Percentiles rank a stretch among this genome's conserved stretches.
These are phyloP conservation scores for Antechinus stuartii DNA, from an alignment of 2,113 vertebrate species.

Conservation along the genomic window DNA sequence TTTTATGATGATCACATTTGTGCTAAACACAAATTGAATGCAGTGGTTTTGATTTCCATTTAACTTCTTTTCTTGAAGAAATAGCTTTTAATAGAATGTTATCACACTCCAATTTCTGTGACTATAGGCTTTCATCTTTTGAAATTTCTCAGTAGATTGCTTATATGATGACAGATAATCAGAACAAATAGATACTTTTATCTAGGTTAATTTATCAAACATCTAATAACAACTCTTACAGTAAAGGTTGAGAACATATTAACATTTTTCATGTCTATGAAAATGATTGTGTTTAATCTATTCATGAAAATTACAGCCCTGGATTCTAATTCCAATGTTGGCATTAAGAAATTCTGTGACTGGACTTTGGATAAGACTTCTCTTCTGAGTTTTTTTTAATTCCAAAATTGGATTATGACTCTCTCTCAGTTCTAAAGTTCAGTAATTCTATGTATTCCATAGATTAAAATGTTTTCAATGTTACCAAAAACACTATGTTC, in stretches of 20 bases:
- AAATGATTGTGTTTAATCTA: background rate
- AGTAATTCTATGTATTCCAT: background rate
- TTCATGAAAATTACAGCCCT: background rate
- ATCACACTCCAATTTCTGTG: background rate
- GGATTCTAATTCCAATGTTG: background rate
- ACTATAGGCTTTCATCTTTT: background rate
- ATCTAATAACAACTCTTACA: background rate
- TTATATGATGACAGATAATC: background rate
- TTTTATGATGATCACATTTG: constrained; percentile 56
- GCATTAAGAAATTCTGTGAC: background rate
- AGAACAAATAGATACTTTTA: background rate
- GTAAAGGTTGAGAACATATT: background rate
- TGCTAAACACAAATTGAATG: constrained; percentile 44
- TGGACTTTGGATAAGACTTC: background rate
- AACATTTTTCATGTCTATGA: background rate
- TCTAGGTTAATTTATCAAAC: background rate
- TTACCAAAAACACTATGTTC: background rate
- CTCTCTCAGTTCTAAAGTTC: background rate
- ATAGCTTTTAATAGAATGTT: constrained; percentile 26
- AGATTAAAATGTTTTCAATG: background rate
- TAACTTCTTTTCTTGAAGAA: constrained; percentile 47
- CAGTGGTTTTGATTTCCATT: constrained; percentile 34
- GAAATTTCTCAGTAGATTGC: background rate
- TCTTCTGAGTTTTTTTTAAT: background rate
- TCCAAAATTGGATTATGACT: background rate